phyloP scores from a whole-genome alignment of 2,113 vertebrate species.

The Mohoua ochrocephala region DNA sequence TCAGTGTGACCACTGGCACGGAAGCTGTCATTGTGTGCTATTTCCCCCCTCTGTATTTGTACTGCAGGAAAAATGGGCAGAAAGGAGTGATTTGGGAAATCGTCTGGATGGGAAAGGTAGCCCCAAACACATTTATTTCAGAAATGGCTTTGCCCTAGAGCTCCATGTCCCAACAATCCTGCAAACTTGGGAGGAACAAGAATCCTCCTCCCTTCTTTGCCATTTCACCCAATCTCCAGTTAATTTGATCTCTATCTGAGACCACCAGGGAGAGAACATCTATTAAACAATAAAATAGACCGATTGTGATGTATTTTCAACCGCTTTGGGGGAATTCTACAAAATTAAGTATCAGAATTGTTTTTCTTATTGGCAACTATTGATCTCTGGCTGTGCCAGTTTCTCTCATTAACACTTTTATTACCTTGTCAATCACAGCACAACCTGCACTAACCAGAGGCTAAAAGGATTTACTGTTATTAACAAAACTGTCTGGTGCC shows the following conservation, averaged over 20 bases:
- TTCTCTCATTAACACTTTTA: conserved; percentile 80
- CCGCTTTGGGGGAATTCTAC: conserved; percentile 59
- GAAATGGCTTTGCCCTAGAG: neutral
- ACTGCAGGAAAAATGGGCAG: neutral
- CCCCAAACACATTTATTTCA: neutral
- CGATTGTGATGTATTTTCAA: conserved; percentile 63
- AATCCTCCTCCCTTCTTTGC: neutral
- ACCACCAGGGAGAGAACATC: conserved; percentile 44
- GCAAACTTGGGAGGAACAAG: neutral
- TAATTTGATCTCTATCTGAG: conserved; percentile 47
- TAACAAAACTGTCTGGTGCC: conserved; percentile 73
- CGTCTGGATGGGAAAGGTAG: neutral
- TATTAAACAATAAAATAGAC: conserved; percentile 62
- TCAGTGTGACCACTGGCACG: neutral
- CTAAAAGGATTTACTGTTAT: conserved; percentile 76
- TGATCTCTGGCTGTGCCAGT: conserved; percentile 68
- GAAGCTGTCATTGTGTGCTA: neutral
- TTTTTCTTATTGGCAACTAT: conserved; percentile 77
- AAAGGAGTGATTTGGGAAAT: neutral
- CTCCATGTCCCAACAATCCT: neutral
- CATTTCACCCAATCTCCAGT: neutral
- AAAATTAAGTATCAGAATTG: conserved; percentile 75
- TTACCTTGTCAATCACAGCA: conserved; percentile 78
- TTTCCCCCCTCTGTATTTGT: neutral
- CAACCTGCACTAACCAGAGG: conserved; percentile 60